Conservation (phyloP, 1,140 invertebrate genomes). For the Ladona fulva region DNA sequence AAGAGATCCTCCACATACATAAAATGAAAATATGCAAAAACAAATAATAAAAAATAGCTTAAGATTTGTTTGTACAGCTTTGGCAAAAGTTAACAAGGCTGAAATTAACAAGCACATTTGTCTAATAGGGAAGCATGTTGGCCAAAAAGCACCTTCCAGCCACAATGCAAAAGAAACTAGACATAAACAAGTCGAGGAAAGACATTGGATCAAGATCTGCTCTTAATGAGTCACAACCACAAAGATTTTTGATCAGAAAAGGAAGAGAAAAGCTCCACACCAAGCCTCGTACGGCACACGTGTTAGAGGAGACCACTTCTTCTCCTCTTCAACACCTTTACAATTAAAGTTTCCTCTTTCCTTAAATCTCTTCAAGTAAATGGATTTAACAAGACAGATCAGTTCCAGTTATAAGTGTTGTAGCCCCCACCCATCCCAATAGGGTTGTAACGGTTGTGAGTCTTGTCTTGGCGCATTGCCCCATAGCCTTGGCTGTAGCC, state of each 20-base stretch:
- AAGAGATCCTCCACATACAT: no score
- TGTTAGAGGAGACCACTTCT: neutral
- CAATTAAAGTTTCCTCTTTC: neutral
- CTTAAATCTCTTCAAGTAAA: neutral
- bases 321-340: neutral
- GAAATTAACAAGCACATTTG: no score
- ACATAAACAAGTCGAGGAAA: no score
- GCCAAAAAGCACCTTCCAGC: neutral
- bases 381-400: slow-evolving; percentile 10
- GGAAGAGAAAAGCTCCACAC: neutral
- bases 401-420: slow-evolving; percentile 28
- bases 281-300: neutral
- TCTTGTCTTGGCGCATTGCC: slow-evolving; percentile 23
- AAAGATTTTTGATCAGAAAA: neutral
- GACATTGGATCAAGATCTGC: neutral
- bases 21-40: no score
- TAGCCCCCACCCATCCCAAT: slow-evolving; percentile 28
- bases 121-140: no score
- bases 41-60: no score
- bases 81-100: no score
- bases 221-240: neutral
- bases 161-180: neutral
- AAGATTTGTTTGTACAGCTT: no score
- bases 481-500: slow-evolving; percentile 16
- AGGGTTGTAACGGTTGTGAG: slow-evolving; percentile 26